Percentiles rank a stretch among this genome's conserved stretches.
Evolutionary conservation across 23 tunicate species (phyloP).

Genomic region (Halocynthia aurantium): DNA sequence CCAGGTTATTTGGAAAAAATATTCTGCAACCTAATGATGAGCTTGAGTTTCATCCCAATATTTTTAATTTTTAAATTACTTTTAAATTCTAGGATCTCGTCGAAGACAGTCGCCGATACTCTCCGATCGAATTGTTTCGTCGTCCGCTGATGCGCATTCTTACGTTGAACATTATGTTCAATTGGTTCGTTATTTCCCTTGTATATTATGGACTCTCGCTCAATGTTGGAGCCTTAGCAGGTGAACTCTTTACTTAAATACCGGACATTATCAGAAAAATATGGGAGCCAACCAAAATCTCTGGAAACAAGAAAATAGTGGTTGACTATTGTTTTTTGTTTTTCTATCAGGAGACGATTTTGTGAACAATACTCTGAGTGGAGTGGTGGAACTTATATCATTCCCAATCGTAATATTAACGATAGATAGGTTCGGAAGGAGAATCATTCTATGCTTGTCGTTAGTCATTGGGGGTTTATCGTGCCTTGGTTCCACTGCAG

Average conservation of each 20-base stretch:
- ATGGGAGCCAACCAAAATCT: too few relatives aligned
- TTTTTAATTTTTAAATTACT: background rate
- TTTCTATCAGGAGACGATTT: constrained; percentile 62
- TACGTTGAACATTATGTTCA: constrained; percentile 75
- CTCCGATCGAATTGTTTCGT: constrained; percentile 38
- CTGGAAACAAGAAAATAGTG: too few relatives aligned
- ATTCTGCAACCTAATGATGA: background rate
- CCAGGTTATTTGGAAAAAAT: background rate
- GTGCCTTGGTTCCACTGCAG: constrained; percentile 52
- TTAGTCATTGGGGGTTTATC: constrained; percentile 57
- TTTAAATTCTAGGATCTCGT: background rate
- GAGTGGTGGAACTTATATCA: constrained; percentile 81
- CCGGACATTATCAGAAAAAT: background rate
- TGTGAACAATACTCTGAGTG: constrained; percentile 87
- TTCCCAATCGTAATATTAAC: constrained; percentile 51
- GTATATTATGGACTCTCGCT: constrained; percentile 92
- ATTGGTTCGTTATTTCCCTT: constrained; percentile 85
- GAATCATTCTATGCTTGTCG: constrained; percentile 28
- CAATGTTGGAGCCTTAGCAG: constrained; percentile 91
- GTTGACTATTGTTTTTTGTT: background rate
- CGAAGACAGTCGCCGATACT: constrained; percentile 1
- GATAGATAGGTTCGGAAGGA: constrained; percentile 80
- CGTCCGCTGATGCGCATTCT: constrained; percentile 64
- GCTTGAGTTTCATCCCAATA: background rate
- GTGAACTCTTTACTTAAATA: constrained; percentile 24